Evolutionary conservation across 2,888 invertebrate genomes (phyloP).

Genomic region (Ormia ochracea): DNA sequence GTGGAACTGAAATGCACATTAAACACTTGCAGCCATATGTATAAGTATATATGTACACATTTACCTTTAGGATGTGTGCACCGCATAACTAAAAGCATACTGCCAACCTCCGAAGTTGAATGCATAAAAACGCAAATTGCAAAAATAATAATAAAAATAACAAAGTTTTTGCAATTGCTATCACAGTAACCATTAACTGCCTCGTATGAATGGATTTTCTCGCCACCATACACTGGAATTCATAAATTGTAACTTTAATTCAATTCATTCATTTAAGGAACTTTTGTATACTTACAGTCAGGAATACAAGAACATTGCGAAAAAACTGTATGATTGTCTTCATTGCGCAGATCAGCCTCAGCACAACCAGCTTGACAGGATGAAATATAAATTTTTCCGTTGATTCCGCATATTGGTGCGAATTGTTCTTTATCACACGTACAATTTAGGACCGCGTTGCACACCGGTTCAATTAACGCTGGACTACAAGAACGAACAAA

Average conservation of each 20-base stretch:
- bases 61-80: conserved; percentile 89
- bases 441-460: conserved; percentile 81
- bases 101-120: conserved; percentile 94
- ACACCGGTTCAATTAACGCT: conserved; percentile 78
- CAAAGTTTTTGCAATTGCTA: conserved; percentile 86
- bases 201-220: conserved; percentile 62
- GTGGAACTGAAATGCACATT: too few species aligned
- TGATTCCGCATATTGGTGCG: conserved; percentile 89
- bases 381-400: conserved; percentile 89
- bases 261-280: background rate
- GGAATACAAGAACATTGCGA: conserved; percentile 79
- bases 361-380: conserved; percentile 93
- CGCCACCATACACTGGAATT: conserved; percentile 27
- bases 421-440: conserved; percentile 86
- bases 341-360: conserved; percentile 79
- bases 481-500: conserved; percentile 64
- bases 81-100: conserved; percentile 91
- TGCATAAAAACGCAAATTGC: conserved; percentile 93
- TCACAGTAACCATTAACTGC: conserved; percentile 89
- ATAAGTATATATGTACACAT: background rate
- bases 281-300: conserved; percentile 66
- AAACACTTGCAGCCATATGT: too few species aligned
- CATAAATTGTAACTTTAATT: background rate
- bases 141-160: conserved; percentile 88
- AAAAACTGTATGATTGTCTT: conserved; percentile 80